A percentile compares a stretch with the other conserved stretches of the same genome.
These are phyloP conservation scores for Pteropus alecto DNA, from an alignment of 2,113 vertebrate genomes.

Conservation along the genomic window DNA sequence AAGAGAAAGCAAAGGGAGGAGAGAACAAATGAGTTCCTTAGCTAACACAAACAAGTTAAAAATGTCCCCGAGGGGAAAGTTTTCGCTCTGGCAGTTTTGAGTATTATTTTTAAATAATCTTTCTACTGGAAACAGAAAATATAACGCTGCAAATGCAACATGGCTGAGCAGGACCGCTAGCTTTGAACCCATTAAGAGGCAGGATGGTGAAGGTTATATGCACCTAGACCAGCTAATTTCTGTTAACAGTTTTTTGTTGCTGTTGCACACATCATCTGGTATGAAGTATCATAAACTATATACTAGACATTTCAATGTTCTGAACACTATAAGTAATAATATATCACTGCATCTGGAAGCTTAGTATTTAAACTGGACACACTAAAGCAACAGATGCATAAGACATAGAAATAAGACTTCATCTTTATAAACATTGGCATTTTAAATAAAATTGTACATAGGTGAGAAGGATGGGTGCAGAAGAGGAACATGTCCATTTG, in stretches of 20 bases:
- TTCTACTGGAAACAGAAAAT: constrained; percentile 33
- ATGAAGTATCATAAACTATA: not conserved
- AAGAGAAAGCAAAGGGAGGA: constrained; percentile 10
- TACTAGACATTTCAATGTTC: not conserved
- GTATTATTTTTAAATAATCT: not conserved
- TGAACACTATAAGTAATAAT: not conserved
- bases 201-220: not conserved
- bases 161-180: not conserved
- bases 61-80: not conserved
- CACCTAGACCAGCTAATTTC: not conserved
- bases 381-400: not conserved
- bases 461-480: not conserved
- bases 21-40: not conserved
- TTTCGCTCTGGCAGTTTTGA: not conserved
- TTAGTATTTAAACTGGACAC: constrained; percentile 1
- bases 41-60: not conserved
- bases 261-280: not conserved
- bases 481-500: not conserved
- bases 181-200: not conserved
- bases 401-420: not conserved
- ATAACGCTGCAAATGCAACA: not conserved
- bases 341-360: not conserved
- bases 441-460: not conserved
- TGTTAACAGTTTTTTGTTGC: not conserved
- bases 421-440: not conserved